These are phyloP conservation scores for Ophion ventricosus DNA, from an alignment of 2,888 invertebrate genomes.

Conservation along the genomic window DNA sequence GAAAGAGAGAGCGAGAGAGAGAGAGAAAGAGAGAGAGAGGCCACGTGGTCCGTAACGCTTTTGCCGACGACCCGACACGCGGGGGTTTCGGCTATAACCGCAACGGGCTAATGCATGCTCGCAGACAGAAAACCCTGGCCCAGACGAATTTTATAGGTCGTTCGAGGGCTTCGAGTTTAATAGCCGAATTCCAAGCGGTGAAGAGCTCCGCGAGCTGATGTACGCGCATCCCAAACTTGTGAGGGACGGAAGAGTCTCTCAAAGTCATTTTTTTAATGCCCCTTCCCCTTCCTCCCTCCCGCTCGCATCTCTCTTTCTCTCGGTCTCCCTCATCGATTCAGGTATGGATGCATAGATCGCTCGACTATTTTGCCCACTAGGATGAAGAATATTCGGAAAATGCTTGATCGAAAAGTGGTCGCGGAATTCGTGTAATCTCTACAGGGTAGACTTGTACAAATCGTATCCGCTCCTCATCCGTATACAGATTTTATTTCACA, in stretches of 20 bases:
- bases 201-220: constrained; percentile 59
- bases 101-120: constrained; percentile 78
- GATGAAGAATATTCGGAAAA: too few relatives aligned
- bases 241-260: constrained; percentile 2
- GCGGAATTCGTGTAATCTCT: too few relatives aligned
- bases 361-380: not conserved
- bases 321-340: not conserved
- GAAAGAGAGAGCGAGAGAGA: not conserved
- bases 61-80: constrained; percentile 26
- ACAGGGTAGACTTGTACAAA: too few relatives aligned
- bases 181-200: constrained; percentile 79
- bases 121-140: constrained; percentile 77
- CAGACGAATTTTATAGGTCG: constrained; percentile 83
- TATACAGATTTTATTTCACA: too few relatives aligned
- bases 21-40: constrained; percentile 1
- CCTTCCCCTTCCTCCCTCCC: not conserved
- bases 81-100: constrained; percentile 73
- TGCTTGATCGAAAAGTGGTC: too few relatives aligned
- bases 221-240: constrained; percentile 40
- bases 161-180: constrained; percentile 80
- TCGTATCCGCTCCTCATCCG: too few relatives aligned
- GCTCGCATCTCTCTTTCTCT: not conserved
- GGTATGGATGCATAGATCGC: not conserved
- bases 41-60: constrained; percentile 46
- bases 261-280: not conserved